phyloP scores from a whole-genome alignment of 1,140 invertebrate genomes.

The Chironomus striatipennis region DNA sequence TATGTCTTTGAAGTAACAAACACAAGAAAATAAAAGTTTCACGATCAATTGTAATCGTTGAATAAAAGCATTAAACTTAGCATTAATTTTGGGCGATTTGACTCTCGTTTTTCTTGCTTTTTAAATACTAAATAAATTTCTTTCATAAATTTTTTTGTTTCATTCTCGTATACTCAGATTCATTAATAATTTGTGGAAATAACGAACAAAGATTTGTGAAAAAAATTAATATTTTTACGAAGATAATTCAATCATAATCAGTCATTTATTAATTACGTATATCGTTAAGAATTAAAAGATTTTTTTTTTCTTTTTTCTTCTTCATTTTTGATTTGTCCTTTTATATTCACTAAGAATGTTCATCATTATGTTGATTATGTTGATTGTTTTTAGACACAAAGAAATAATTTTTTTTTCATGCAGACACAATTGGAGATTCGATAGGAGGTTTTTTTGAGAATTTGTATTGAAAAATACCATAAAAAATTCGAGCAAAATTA shows the following conservation, averaged over 20 bases:
- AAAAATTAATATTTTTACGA: neutral
- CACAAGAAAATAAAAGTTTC: neutral
- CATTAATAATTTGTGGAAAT: neutral
- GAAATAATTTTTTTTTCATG: too few species aligned
- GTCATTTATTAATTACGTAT: conserved; percentile 27
- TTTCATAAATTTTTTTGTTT: conserved; percentile 24
- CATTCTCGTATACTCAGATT: neutral
- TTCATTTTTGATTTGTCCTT: neutral
- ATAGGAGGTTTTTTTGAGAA: too few species aligned
- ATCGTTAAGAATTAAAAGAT: conserved; percentile 20
- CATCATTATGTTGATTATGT: too few species aligned
- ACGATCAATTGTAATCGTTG: too few species aligned
- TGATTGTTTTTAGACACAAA: too few species aligned
- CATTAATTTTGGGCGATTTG: neutral
- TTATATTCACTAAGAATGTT: too few species aligned
- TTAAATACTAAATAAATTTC: neutral
- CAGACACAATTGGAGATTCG: too few species aligned
- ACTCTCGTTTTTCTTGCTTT: neutral
- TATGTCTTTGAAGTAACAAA: neutral
- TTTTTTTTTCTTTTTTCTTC: neutral
- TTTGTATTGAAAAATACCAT: too few species aligned
- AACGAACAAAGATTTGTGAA: neutral
- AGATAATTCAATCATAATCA: conserved; percentile 24
- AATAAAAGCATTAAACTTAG: neutral
- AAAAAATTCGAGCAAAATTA: too few species aligned